A percentile compares a stretch with the other conserved stretches of the same genome.
Evolutionary conservation across 1,140 invertebrate species (phyloP).

Genomic region (Drosophila setifemur): DNA sequence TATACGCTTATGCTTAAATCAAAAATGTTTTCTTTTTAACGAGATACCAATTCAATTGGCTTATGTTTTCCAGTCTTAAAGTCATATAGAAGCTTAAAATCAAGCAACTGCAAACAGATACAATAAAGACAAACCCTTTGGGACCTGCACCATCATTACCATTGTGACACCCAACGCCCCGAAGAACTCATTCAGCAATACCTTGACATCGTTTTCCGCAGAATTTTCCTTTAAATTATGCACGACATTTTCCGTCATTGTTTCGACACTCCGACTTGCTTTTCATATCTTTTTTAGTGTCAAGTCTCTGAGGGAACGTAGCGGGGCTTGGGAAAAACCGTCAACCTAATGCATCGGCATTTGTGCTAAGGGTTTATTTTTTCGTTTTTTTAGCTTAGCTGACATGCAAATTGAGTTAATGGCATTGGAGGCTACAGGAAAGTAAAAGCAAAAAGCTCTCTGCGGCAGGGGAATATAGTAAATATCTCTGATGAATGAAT

Average conservation of each 20-base stretch:
- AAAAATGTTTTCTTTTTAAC: no score
- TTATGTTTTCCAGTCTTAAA: no score
- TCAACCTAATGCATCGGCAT: slow-evolving; percentile 48
- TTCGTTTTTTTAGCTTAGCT: slow-evolving; percentile 23
- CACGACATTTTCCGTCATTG: slow-evolving; percentile 49
- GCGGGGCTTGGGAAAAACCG: slow-evolving; percentile 10
- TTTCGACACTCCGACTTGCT: slow-evolving; percentile 31
- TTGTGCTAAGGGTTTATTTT: slow-evolving; percentile 23
- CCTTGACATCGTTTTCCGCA: slow-evolving; percentile 61
- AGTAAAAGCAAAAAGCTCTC: slow-evolving; percentile 29
- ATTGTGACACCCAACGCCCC: not conserved
- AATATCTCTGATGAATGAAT: slow-evolving; percentile 30
- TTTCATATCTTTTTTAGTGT: slow-evolving; percentile 45
- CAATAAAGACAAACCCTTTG: slow-evolving; percentile 11
- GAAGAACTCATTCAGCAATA: slow-evolving; percentile 13
- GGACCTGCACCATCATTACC: slow-evolving; percentile 25
- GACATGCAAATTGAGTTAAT: slow-evolving; percentile 62
- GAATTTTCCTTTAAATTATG: slow-evolving; percentile 40
- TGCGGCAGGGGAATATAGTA: not conserved
- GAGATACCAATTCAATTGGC: no score
- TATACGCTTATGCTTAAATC: no score
- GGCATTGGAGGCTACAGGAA: slow-evolving; percentile 31
- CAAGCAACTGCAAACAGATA: slow-evolving; percentile 4
- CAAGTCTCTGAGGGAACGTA: slow-evolving; percentile 26
- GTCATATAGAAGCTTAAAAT: no score